Base-by-base conservation (phyloP, 2,113 vertebrate genomes). In the Sardina pilchardus region DNA sequence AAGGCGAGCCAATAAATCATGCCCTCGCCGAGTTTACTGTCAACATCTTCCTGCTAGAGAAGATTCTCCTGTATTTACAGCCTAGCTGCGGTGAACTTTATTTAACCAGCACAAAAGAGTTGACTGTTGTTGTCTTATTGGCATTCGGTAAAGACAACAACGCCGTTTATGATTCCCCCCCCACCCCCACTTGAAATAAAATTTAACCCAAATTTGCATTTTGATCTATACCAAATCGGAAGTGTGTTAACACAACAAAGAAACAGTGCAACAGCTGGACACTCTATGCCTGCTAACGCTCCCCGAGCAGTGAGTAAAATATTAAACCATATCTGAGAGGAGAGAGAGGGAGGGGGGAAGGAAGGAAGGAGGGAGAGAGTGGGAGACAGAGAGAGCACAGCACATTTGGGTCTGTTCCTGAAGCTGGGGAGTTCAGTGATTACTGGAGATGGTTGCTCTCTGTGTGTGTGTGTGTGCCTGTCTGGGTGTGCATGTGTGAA, bases 1-100 rank as follows among this genome's bases (percentile, higher is more conserved):
- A 82, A 47, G 39, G 85, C 85, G 83, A 84, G 19, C 50, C 86
- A 36, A 82, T 90, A 89, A 90, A 90, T 93, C 91, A 91, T 84
- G 39, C 34, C 47, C 21, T 82, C 43, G 81, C 85, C n/a, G 21
- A 50, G 83, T 26, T 78, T 82, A 82, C 80, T 84, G 45, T 82
- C 67, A 84, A 53, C 43, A n/a, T 67, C 44, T 67, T 84, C 75
- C 84, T 85, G 36, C 45, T 39, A 47, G 63, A 19, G 44, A 80
- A 4, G 0, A 85, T 71, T 71, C 67, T 59, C 45, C 45, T 67
- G 12, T 30, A 26, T 10, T 30, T 34, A 34, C 14, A 36, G 26
- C 14, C 67, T 30, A 4, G 67, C 14, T 75, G 8, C 26, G 12
- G 8, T 34, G 26, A 75, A 34, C 67, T 75, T 36, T 30, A 30